A percentile compares a stretch with the other conserved stretches of the same genome.
Evolutionary conservation across 2,797 vertebrate species (phyloP).

Genomic region (Acanthis flammea): DNA sequence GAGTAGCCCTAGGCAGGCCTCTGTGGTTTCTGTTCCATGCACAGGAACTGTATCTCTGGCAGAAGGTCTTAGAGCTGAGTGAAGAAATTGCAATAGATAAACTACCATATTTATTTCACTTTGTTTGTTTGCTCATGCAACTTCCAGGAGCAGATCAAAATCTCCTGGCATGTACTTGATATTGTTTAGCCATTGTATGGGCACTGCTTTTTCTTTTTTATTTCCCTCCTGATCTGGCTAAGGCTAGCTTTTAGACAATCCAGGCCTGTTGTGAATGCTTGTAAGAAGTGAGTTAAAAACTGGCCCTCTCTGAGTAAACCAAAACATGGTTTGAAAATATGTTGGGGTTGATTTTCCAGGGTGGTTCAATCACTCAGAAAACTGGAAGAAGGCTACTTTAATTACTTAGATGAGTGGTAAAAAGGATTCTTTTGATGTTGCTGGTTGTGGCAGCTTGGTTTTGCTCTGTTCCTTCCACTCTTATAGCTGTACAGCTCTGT

Average conservation of each 20-base stretch:
- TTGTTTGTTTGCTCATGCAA: not conserved
- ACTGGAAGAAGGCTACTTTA: not conserved
- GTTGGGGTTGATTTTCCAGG: not conserved
- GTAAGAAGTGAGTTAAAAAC: not conserved
- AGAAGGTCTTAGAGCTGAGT: not conserved
- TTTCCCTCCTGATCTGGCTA: not conserved
- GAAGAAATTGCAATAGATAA: not conserved
- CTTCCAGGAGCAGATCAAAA: conserved; percentile 8
- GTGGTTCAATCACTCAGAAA: not conserved
- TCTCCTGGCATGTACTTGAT: not conserved
- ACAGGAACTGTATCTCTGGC: not conserved
- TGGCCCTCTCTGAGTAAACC: not conserved
- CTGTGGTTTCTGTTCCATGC: not conserved
- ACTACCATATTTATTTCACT: not conserved
- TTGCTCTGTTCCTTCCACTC: not conserved
- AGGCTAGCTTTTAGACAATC: not conserved
- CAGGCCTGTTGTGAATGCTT: not conserved
- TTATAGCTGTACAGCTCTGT: not conserved
- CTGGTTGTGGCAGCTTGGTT: not conserved
- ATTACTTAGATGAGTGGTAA: not conserved
- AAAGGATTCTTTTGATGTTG: not conserved
- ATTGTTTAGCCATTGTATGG: not conserved
- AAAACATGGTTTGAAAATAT: not conserved
- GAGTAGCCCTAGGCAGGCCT: not conserved
- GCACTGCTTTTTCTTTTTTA: not conserved